Base-by-base conservation (phyloP, 2,797 vertebrate species). In the Platyrinchus mystaceus region DNA sequence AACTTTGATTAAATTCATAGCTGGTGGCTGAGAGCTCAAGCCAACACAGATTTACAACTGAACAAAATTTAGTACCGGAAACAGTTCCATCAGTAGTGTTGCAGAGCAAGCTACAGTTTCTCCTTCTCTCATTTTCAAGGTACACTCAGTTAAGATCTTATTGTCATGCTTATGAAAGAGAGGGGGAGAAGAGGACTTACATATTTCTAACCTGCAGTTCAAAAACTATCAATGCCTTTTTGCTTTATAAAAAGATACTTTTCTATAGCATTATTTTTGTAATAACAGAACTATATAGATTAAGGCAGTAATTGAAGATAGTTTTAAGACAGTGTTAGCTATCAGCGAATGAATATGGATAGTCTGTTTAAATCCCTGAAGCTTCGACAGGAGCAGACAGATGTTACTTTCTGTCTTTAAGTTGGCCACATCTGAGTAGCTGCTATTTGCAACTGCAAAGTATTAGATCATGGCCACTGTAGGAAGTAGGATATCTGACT, bases 1-100 rank as follows among this genome's bases (percentile, higher is more conserved):
- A 93, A 91, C 86, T 86, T 71, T 88, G 85, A 94, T 96, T 96
- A 91, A 96, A 96, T 91, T 87, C 70, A 59, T 91, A 88, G 83
- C 70, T 95, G 37, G 63, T 88, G 83, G 63, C 80, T 95, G 77
- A 93, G 85, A 84, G 74, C 88, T 95, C 67, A 90, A 95, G 55
- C 74, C 66, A 87, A 76, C 75, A 73, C 47, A 95, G 66, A 91
- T 93, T 94, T 95, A 86, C 85, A 91, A 86, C 73, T 53, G 83
- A 94, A 93, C 66, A 87, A 91, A 94, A 93, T 95, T 82, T 84
- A 76, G 55, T 73, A 93, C 73, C 73, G 95, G 87, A 90, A 95
- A 91, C 69, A 91, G 74, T 88, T 84, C 70, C 77, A 80, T 56
- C 75, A 52, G 75, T 87, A 90, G 75, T n/a, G 37, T 55, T 90